Conservation (phyloP, 2,797 vertebrate genomes). For the Tinamus major region DNA sequence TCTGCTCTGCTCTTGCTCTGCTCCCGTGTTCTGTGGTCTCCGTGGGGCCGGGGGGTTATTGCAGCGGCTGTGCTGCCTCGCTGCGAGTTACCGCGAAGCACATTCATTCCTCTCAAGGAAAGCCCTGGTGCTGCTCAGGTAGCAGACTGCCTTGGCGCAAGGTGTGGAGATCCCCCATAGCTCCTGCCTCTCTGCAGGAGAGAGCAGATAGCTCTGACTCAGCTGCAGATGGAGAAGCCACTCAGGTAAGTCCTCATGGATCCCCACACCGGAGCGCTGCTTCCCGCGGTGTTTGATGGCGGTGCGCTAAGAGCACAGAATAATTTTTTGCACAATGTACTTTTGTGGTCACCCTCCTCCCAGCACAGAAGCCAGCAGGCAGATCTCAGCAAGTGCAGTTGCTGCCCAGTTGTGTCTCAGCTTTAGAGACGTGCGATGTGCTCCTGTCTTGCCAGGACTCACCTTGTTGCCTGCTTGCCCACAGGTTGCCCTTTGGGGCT, state of each 20-base stretch:
- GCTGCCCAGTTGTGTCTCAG: conserved; percentile 12
- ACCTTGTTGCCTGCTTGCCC: neutral
- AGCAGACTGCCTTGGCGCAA: neutral
- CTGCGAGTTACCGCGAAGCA: neutral
- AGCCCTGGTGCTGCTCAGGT: neutral
- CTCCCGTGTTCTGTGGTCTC: too few relatives aligned
- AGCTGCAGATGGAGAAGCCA: neutral
- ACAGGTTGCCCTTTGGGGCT: neutral
- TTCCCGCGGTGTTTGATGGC: neutral
- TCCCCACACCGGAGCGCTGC: neutral
- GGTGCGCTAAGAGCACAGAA: neutral
- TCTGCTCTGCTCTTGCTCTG: neutral
- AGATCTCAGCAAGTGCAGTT: neutral
- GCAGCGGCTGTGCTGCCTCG: neutral
- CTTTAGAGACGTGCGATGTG: neutral
- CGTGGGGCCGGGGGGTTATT: neutral
- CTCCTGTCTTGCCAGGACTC: neutral
- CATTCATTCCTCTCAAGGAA: neutral
- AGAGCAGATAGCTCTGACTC: conserved; percentile 7
- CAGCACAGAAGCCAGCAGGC: conserved; percentile 18
- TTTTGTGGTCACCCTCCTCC: conserved; percentile 23
- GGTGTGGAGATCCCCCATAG: neutral
- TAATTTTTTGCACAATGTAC: conserved; percentile 51
- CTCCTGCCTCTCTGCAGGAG: neutral
- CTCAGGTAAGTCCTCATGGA: neutral